Conservation (phyloP, 2,888 invertebrate species). For the Morpho achilles region DNA sequence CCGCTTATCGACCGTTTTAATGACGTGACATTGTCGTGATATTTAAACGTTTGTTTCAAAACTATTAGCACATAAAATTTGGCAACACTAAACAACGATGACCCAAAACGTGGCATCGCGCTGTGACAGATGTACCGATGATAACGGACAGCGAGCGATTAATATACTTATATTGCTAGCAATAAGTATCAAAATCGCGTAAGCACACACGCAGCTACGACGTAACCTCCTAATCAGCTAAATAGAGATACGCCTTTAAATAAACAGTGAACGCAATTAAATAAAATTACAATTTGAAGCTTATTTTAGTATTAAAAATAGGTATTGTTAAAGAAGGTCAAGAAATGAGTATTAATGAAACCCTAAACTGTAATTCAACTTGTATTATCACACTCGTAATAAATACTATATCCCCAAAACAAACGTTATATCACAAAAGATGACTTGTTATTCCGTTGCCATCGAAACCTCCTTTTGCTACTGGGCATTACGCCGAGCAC, state of each 20-base stretch:
- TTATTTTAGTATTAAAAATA: neutral
- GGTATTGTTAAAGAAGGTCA: neutral
- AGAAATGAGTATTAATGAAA: no score
- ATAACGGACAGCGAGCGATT: slow-evolving; percentile 7
- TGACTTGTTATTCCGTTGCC: no score
- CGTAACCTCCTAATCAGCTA: slow-evolving; percentile 23
- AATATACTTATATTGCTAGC: neutral
- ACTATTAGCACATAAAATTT: slow-evolving; percentile 23
- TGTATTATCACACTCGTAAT: no score
- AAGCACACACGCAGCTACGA: slow-evolving; percentile 2
- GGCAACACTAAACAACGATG: slow-evolving; percentile 26
- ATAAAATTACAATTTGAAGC: slow-evolving; percentile 3
- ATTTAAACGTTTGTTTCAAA: slow-evolving; percentile 17
- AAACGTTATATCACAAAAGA: no score
- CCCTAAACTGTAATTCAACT: no score
- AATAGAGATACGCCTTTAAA: slow-evolving; percentile 17
- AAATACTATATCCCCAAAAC: no score
- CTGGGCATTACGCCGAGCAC: no score
- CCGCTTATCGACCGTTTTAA: neutral
- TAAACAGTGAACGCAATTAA: slow-evolving; percentile 18
- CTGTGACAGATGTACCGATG: slow-evolving; percentile 21
- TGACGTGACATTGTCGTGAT: slow-evolving; percentile 2
- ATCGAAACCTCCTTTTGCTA: no score
- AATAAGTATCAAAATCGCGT: slow-evolving; percentile 12
- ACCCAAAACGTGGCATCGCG: slow-evolving; percentile 25